Base-by-base conservation (phyloP, 2,797 vertebrate species). In the Diplodus puntazzo region DNA sequence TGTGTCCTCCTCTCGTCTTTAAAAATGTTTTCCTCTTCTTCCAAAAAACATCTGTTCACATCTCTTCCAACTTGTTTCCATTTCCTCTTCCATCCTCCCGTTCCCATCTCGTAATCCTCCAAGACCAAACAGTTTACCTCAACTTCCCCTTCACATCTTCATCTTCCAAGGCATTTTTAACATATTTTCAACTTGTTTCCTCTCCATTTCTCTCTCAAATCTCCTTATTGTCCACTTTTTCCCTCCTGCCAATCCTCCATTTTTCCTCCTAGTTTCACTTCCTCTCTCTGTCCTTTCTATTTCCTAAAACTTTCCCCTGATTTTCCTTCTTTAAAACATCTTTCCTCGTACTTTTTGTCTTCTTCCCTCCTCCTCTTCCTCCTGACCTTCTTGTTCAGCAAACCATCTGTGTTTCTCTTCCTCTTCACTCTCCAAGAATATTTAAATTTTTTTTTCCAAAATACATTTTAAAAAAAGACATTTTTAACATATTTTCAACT, bases 231-330 rank as follows among this genome's bases (percentile, higher is more conserved):
- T 25, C 25, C 25, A 25, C 25, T 3, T 25, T 25, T 45, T 73
- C 70, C 73, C 55, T 60, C 61, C 65, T 83, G 60, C 63, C 75
- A 53, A 78, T 4, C 43, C 50, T 45, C n/a, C 53, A 27, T 10
- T 59, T 27, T 34, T 73, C 39, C 11, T 72, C 72, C 61, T 34
- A 70, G 27, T 68, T 48, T 1, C 23, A 8, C 53, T 16, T 11
- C 50, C 17, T 68, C 48, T 27, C 62, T 69, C 60, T 57, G 70
- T 30, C 73, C 49, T 67, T 59, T 1, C 1, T 34, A 13, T 64
- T 77, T n/a, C 39, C 61, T 18, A 21, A 85, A 82, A 75, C 57
- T 72, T 75, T n/a, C 11, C 12, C 11, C 12, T 50, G 6, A 1
- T 54, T 20, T 4, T 34, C 4, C 10, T 20, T 6, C 30, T 20